Base-by-base conservation (phyloP, 2,888 invertebrate species). In the Drosophila lutescens region DNA sequence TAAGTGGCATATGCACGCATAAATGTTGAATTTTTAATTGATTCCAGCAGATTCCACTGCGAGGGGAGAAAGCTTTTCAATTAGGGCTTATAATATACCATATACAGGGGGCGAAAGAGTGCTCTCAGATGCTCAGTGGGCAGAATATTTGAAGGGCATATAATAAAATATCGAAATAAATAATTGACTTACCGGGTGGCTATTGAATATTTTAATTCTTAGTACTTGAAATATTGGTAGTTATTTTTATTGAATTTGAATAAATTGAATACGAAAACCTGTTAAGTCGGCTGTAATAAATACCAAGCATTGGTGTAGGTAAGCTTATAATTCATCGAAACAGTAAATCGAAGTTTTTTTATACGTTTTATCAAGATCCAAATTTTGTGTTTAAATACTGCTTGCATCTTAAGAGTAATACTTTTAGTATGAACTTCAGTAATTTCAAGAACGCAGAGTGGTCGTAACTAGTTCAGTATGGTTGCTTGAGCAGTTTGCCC, bases 11-110 rank as follows among this genome's bases (percentile, higher is more conserved):
- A 78, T 83, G 78, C 20, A 49, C 74, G 65, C 66, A 46, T 58
- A 74, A 62, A 74, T 54, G 59, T 54, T 55, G 38, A 68, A 68
- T 74, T 68, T 71, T 78, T 81, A 86, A 86, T 84, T 86, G 79
- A 81, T 79, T 79, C 23, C 53, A 53, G 47, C 50, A 17, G 57
- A 65, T 55, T 53, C 49, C 50, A 49, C 51, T 57, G 30, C 20
- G 51, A 47, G 36, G 62, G 62, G 54, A 23, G 34, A 38, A 15
- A 15, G 44, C 17, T 44, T 65, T 72, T 72, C 66, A 72, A 72
- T 72, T 72, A 54, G 44, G 15, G 30, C 57, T 44, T 40, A 36
- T 58, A 15, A 58, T 72, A 13, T 12, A 10, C 49, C 4, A 20
- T 30, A 26, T 13, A 12, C 1, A 23, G 7, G 50, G 53, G 38